Base-by-base conservation (phyloP, 2,888 invertebrate species). In the Marronus borbonicus region DNA sequence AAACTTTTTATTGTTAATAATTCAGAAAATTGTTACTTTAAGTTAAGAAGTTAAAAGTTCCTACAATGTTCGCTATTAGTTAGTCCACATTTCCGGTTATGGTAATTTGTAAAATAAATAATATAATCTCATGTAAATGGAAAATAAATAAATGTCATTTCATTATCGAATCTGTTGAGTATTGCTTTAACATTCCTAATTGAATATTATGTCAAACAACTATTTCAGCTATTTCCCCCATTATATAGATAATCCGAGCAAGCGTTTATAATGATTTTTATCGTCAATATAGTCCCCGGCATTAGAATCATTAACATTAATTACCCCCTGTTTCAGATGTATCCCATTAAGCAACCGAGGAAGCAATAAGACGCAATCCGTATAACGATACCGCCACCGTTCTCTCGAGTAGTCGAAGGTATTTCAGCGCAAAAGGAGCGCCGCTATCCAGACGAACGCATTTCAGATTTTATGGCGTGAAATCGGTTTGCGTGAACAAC, bases 401-500 rank as follows among this genome's bases (percentile, higher is more conserved):
- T 44, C 44, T 50, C 55, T 24, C 20, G 5, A 36, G 17, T 20
- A 58, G 55, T 28, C 50, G 50, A 49, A 31, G 52, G 58, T 36
- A 50, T 72, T 28, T 60, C 36, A 5, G 58, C 20, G 17, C 20
- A 72, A 72, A 76, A 81, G 81, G 81, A 78, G 80, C 66, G 58
- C 58, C 72, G 70, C 81, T 81, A 80, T 80, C 81, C 79, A 81
- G 81, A 81, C 77, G 80, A 75, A 78, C 58, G 66, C 68, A 78
- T 79, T 81, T 80, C 74, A 80, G 81, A 78, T 80, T 78, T 80
- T 81, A 78, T 69, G 81, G 80, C 85, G 82, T 86, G 84, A 85
- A 85, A 85, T 85, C 84, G 80, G 82, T 80, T 82, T 80, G 85
- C 84, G 85, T 83, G 85, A 84, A 84, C 82, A 81, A 78, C 80